These are phyloP conservation scores for Poecilobothrus nobilitatus DNA, from an alignment of 2,888 invertebrate species.

Conservation along the genomic window DNA sequence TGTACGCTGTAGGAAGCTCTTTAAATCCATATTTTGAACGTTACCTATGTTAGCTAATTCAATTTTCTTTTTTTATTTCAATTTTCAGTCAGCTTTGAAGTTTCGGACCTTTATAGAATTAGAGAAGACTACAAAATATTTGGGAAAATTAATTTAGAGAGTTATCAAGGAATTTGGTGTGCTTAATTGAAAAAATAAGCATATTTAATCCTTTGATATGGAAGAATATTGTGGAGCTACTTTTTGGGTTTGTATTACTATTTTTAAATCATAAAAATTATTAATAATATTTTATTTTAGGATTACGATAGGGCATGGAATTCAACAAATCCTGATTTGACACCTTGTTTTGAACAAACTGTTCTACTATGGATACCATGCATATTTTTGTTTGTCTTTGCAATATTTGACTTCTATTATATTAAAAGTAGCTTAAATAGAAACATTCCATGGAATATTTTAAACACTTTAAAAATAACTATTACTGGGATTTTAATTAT, in stretches of 20 bases:
- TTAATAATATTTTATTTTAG: conserved; percentile 48
- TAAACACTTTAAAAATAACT: conserved; percentile 62
- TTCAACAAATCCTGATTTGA: conserved; percentile 74
- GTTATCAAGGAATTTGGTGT: not conserved
- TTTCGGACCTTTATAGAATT: too few species aligned
- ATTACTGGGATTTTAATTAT: conserved; percentile 56
- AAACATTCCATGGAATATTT: conserved; percentile 68
- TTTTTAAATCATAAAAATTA: not conserved
- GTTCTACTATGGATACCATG: conserved; percentile 85
- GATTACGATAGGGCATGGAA: conserved; percentile 69
- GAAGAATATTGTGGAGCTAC: conserved; percentile 15
- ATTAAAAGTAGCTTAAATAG: conserved; percentile 65
- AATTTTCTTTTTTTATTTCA: too few species aligned
- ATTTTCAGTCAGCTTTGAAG: too few species aligned
- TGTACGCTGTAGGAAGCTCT: too few species aligned
- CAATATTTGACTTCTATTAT: conserved; percentile 66
- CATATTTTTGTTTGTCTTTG: conserved; percentile 68
- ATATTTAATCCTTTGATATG: conserved; percentile 12
- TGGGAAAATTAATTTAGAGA: too few species aligned
- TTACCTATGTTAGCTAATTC: too few species aligned
- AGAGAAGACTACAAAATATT: too few species aligned
- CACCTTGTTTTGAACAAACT: conserved; percentile 87
- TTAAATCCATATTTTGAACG: too few species aligned
- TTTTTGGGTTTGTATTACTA: conserved; percentile 14
- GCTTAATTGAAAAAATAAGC: conserved; percentile 10